A percentile compares a stretch with the other conserved stretches of the same genome.
These are phyloP conservation scores for Mareca strepera DNA, from an alignment of 2,797 vertebrate species.

Conservation along the genomic window DNA sequence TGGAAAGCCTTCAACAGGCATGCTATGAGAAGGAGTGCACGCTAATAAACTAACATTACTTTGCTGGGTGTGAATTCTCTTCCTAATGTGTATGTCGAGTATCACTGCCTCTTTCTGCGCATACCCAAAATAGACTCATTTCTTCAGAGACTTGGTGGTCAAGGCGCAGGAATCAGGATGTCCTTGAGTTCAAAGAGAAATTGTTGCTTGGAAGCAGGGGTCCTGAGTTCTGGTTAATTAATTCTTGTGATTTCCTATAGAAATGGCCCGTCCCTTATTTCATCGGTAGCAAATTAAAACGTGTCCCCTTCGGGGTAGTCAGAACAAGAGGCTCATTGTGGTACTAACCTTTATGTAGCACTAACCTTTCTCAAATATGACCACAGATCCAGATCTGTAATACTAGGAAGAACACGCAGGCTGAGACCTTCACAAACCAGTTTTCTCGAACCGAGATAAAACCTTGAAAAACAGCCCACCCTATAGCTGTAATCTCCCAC, in stretches of 20 bases:
- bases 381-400: not conserved
- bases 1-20: not conserved
- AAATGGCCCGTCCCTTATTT: not conserved
- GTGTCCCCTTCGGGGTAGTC: not conserved
- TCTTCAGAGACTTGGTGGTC: not conserved
- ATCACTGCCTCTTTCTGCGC: not conserved
- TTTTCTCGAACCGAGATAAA: not conserved
- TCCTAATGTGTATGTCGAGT: not conserved
- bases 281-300: not conserved
- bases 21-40: not conserved
- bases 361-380: not conserved
- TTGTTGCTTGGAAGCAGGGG: not conserved
- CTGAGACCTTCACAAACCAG: not conserved
- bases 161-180: not conserved
- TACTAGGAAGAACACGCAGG: not conserved
- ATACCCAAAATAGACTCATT: not conserved
- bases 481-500: not conserved
- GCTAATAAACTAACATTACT: not conserved
- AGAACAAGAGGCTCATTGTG: slow-evolving; percentile 23
- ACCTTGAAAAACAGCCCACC: not conserved
- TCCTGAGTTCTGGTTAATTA: slow-evolving; percentile 39
- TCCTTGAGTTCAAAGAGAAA: slow-evolving; percentile 27
- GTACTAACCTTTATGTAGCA: not conserved
- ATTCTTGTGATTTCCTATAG: slow-evolving; percentile 1
- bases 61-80: not conserved